A percentile compares a stretch with the other conserved stretches of the same genome.
Conservation (phyloP, 2,888 invertebrate genomes). For the Criorhina ranunculi region DNA sequence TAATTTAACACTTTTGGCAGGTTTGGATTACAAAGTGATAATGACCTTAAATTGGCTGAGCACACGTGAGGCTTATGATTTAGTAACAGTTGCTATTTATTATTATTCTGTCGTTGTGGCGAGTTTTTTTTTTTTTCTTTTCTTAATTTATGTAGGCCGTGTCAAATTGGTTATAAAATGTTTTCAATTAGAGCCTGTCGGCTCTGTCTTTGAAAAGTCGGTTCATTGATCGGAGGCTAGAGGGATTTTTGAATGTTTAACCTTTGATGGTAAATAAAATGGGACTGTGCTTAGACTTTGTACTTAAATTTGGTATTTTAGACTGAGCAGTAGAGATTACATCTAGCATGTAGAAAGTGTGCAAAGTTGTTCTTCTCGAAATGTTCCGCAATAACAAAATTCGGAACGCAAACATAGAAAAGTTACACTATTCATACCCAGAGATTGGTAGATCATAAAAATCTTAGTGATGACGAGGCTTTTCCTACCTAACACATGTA, state of each 20-base stretch:
- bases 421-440: too few relatives aligned
- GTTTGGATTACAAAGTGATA: slow-evolving; percentile 40
- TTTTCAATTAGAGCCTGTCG: slow-evolving; percentile 18
- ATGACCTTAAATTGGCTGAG: slow-evolving; percentile 37
- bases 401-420: too few relatives aligned
- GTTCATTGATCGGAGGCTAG: not conserved
- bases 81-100: slow-evolving; percentile 19
- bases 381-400: too few relatives aligned
- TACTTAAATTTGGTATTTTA: too few relatives aligned
- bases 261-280: too few relatives aligned
- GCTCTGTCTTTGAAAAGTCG: slow-evolving; percentile 1
- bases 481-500: too few relatives aligned
- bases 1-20: slow-evolving; percentile 31
- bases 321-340: too few relatives aligned
- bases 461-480: too few relatives aligned
- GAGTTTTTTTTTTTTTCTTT: not conserved
- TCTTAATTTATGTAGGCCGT: slow-evolving; percentile 14
- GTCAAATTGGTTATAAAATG: slow-evolving; percentile 4
- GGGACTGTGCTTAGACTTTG: not conserved
- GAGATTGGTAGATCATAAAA: too few relatives aligned
- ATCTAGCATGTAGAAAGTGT: too few relatives aligned
- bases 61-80: slow-evolving; percentile 44
- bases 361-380: too few relatives aligned
- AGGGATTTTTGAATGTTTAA: not conserved
- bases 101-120: slow-evolving; percentile 10